Percentiles rank a stretch among this genome's conserved stretches.
phyloP scores from a whole-genome alignment of 2,113 vertebrate species.

The Poecile atricapillus region DNA sequence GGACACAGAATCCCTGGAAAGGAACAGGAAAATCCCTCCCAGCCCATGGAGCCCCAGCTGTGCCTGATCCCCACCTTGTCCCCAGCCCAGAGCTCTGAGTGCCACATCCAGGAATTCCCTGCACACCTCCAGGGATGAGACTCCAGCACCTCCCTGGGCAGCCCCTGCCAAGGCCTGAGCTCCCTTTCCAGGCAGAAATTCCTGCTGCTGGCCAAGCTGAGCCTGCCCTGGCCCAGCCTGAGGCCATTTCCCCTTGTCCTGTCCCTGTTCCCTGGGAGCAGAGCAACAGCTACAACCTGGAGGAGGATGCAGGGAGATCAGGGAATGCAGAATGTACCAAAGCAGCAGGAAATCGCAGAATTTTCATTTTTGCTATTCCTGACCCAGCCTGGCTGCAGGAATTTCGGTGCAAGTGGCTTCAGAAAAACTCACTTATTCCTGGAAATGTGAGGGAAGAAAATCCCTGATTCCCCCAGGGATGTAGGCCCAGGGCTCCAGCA shows the following conservation, averaged over 20 bases:
- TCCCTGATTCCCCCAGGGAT: rapidly evolving
- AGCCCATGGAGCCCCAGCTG: too few species aligned
- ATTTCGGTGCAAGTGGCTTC: background rate
- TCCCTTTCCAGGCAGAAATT: background rate
- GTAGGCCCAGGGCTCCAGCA: background rate
- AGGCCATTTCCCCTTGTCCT: background rate
- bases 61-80: too few species aligned
- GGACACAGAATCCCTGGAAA: background rate
- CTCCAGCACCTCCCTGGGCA: too few species aligned
- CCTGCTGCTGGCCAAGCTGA: rapidly evolving
- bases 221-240: background rate
- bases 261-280: background rate
- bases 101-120: background rate
- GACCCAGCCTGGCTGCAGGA: background rate
- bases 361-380: background rate
- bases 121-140: background rate
- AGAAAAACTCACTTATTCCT: background rate
- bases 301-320: background rate
- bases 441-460: background rate
- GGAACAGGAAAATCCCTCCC: background rate
- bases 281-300: background rate
- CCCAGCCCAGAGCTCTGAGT: too few species aligned
- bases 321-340: background rate
- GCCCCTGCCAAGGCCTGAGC: too few species aligned
- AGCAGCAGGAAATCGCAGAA: background rate